A percentile compares a stretch with the other conserved stretches of the same genome.
Evolutionary conservation across 2,797 vertebrate genomes (phyloP).

Genomic region (Enoplosus armatus): DNA sequence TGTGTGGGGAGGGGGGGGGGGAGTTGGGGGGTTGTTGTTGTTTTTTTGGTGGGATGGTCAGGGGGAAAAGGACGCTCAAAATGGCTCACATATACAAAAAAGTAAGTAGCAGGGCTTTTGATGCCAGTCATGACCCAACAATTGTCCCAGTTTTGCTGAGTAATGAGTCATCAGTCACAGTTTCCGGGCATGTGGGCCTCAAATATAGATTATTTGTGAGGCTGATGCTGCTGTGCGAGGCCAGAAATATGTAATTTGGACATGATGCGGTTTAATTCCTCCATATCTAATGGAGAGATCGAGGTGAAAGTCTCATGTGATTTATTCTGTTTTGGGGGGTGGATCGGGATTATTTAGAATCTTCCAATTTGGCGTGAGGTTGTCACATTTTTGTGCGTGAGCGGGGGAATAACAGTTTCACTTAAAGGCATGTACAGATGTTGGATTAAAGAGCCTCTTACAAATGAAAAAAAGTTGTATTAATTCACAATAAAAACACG

Average conservation of each 20-base stretch:
- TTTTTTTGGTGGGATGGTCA: not conserved
- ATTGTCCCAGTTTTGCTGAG: constrained; percentile 54
- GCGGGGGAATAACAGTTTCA: not conserved
- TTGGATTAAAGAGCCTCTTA: not conserved
- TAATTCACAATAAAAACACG: not conserved
- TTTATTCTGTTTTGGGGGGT: not conserved
- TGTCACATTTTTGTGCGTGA: not conserved
- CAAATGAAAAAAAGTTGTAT: not conserved
- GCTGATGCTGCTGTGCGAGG: constrained; percentile 2
- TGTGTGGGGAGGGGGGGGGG: not conserved
- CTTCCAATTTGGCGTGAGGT: not conserved
- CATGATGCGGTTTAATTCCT: not conserved
- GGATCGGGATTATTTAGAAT: not conserved
- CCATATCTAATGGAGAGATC: not conserved
- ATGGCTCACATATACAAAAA: constrained; percentile 14
- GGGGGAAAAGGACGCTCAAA: not conserved
- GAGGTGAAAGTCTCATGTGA: not conserved
- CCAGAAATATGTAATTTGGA: not conserved
- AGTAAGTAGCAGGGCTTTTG: not conserved
- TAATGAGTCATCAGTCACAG: constrained; percentile 31
- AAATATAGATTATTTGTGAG: constrained; percentile 1
- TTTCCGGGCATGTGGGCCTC: not conserved
- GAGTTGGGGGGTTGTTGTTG: too few species aligned
- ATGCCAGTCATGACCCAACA: constrained; percentile 15
- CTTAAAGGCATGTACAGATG: not conserved